These are phyloP conservation scores for Archilochus colubris DNA, from an alignment of 2,113 vertebrate genomes.

Conservation along the genomic window DNA sequence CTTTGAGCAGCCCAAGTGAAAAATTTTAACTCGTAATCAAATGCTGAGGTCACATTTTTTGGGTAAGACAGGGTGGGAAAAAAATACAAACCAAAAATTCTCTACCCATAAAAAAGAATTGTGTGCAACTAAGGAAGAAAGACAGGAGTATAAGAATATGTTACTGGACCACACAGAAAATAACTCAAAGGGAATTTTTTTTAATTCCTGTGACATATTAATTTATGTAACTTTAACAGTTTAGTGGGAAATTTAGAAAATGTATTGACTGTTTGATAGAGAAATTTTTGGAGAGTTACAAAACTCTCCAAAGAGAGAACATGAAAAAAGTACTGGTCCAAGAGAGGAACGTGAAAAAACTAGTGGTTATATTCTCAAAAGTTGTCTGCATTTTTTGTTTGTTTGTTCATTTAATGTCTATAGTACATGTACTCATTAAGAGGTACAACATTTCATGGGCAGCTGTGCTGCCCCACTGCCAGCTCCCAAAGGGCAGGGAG, in stretches of 20 bases:
- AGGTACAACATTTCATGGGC: background rate
- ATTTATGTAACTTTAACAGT: background rate
- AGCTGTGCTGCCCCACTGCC: background rate
- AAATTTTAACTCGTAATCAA: slow-evolving; percentile 12
- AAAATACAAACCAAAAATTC: background rate
- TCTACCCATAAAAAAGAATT: background rate
- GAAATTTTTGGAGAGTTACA: background rate
- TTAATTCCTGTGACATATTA: background rate
- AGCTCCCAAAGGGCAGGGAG: background rate
- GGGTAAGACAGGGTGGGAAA: background rate
- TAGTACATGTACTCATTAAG: background rate
- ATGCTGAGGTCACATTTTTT: background rate
- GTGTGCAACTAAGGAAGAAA: background rate
- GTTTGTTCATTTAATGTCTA: background rate
- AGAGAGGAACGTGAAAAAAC: background rate
- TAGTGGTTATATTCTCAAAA: background rate
- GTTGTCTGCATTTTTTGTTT: background rate
- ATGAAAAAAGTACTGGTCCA: background rate
- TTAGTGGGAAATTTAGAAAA: background rate
- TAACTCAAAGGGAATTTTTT: background rate
- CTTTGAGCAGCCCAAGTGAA: background rate
- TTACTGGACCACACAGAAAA: background rate
- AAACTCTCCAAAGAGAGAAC: background rate
- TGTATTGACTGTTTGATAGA: background rate
- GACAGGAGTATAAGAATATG: background rate